A percentile compares a stretch with the other conserved stretches of the same genome.
Conservation (phyloP, 92 coral and sea anemone species). For the Pocillopora grandis region DNA sequence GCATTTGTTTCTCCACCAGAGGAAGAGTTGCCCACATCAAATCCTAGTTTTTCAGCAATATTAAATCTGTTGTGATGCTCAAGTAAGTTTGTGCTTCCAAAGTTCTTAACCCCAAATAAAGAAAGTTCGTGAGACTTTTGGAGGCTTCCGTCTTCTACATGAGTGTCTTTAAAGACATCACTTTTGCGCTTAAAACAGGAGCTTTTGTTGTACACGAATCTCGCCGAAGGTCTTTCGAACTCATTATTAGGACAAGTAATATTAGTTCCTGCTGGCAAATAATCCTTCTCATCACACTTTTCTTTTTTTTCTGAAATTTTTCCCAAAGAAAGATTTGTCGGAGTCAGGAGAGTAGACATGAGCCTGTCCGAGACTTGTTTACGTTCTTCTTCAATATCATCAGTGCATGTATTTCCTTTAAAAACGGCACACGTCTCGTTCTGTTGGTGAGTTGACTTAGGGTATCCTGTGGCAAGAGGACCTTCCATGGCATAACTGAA, state of each 20-base stretch:
- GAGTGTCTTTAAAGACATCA: not conserved
- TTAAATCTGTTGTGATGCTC: not conserved
- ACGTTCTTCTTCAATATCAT: not conserved
- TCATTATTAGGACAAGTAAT: not conserved
- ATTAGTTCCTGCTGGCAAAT: not conserved
- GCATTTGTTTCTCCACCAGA: not conserved
- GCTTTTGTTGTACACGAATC: not conserved
- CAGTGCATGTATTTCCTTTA: not conserved
- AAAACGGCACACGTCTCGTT: not conserved
- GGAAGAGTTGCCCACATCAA: not conserved
- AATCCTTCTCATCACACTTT: not conserved
- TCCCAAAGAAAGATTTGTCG: not conserved
- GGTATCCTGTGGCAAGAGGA: not conserved
- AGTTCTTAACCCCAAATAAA: not conserved
- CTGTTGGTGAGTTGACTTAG: not conserved
- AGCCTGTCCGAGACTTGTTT: not conserved
- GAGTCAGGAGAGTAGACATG: not conserved
- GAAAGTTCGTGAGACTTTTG: not conserved
- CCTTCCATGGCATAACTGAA: not conserved
- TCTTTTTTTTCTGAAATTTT: too few species aligned
- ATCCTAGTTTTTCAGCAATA: not conserved
- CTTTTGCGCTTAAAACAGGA: not conserved
- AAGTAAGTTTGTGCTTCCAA: not conserved
- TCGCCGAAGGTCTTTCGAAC: not conserved
- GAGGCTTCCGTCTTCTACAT: too few species aligned